Base-by-base conservation (phyloP, 2,888 invertebrate genomes). In the Machimus rusticus region DNA sequence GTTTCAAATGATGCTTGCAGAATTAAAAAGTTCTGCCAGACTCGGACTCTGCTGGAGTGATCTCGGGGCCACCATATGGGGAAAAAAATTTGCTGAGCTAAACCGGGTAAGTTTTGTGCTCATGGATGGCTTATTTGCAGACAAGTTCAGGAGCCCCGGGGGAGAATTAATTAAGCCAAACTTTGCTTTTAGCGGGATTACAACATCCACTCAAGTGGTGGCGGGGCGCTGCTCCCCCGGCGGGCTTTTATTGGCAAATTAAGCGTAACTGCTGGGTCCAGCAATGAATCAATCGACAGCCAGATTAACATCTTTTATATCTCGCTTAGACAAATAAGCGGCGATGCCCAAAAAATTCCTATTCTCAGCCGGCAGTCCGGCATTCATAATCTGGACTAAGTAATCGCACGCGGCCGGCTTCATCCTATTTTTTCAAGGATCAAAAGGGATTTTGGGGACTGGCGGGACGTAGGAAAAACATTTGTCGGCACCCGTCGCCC, bases 1-100 rank as follows among this genome's bases (percentile, higher is more conserved):
- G 79, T 31, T 79, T 79, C 79, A 79, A 51, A 79, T 79, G 79
- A 51, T 28, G 79, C 79, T 51, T 23, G 51, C 31, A 23, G 43
- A 79, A 79, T 79, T 79, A 79, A 79, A 34, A 79, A 78, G 43
- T 66, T 66, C 23, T 66, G 28, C 23, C 66, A 28, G 28, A 66
- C 8, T 55, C 28, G 66, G 66, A 66, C 28, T 66, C 43, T 16
- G 43, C 43, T 1, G 66, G 9, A 19, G 57, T 9, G 57, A 19
- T 57, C 57, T n/a, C 5, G 8, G 57, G 23, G 19, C 5, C 12
- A 66, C 23, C 66, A 66, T 66, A 66, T 28, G 28, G 12, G n/a
- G n/a, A n/a, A 28, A 66, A 66, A 28, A 66, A 66, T 8, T 14
- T 12, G 23, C 23, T 66, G 66, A 66, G 23, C 28, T 66, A 12